Conservation (phyloP, 2,888 invertebrate species). For the Eremobia ochroleuca region DNA sequence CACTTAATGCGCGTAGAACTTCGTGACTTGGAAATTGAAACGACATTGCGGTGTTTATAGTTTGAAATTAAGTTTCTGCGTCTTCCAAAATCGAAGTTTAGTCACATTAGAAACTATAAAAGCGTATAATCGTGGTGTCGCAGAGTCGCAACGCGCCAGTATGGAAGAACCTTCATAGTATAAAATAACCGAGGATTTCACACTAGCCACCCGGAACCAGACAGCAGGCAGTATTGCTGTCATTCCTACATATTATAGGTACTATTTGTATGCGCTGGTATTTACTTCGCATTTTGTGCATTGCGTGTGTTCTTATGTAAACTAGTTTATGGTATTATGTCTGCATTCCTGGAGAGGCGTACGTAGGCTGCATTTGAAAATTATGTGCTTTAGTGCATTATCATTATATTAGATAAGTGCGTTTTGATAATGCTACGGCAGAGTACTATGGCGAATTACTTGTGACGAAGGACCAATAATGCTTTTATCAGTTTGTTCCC, state of each 20-base stretch:
- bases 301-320: constrained; percentile 26
- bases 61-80: not conserved
- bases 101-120: not conserved
- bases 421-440: too few species aligned
- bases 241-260: constrained; percentile 17
- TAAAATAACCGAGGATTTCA: constrained; percentile 12
- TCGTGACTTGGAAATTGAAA: not conserved
- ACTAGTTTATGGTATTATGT: constrained; percentile 31
- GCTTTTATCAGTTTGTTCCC: not conserved
- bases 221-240: constrained; percentile 6
- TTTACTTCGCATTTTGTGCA: constrained; percentile 44
- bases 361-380: constrained; percentile 5
- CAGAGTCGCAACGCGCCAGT: not conserved
- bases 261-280: constrained; percentile 19
- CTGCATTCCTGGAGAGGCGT: constrained; percentile 20
- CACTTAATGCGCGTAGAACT: not conserved
- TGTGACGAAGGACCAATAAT: not conserved
- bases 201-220: constrained; percentile 39
- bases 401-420: not conserved
- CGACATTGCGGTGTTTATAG: not conserved
- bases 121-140: not conserved
- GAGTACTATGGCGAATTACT: not conserved
- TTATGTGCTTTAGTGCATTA: constrained; percentile 9
- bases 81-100: not conserved
- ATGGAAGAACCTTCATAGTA: not conserved